These are phyloP conservation scores for Antheraea yamamai DNA, from an alignment of 2,888 invertebrate species.

Conservation along the genomic window DNA sequence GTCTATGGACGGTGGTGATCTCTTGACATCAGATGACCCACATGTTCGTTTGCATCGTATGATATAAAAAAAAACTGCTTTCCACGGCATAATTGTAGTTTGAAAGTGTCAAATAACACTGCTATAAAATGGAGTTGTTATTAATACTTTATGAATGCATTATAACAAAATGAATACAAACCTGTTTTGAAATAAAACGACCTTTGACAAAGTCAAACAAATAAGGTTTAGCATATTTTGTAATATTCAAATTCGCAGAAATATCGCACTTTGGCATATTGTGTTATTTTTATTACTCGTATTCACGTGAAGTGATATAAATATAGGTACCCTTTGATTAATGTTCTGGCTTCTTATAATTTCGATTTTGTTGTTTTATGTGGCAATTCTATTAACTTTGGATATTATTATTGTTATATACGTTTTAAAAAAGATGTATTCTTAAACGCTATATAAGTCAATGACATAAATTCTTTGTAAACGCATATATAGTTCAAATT, in stretches of 20 bases:
- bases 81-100: too few species aligned
- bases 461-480: too few species aligned
- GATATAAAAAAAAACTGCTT: too few species aligned
- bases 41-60: too few species aligned
- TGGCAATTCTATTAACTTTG: neutral
- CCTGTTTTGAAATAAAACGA: slow-evolving; percentile 39
- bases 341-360: neutral
- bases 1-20: too few species aligned
- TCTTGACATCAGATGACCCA: too few species aligned
- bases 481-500: too few species aligned
- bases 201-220: slow-evolving; percentile 46
- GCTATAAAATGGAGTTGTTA: too few species aligned
- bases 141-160: slow-evolving; percentile 34
- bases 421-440: neutral
- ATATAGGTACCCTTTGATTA: neutral
- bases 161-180: slow-evolving; percentile 31
- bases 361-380: neutral
- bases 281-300: slow-evolving; percentile 5
- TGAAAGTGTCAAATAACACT: too few species aligned
- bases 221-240: slow-evolving; percentile 8
- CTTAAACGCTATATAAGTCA: neutral
- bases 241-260: slow-evolving; percentile 7
- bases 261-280: slow-evolving; percentile 3
- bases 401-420: neutral
- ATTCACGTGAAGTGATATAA: slow-evolving; percentile 10